Conservation (phyloP, 1,140 invertebrate species). For the Plectus sambesii region DNA sequence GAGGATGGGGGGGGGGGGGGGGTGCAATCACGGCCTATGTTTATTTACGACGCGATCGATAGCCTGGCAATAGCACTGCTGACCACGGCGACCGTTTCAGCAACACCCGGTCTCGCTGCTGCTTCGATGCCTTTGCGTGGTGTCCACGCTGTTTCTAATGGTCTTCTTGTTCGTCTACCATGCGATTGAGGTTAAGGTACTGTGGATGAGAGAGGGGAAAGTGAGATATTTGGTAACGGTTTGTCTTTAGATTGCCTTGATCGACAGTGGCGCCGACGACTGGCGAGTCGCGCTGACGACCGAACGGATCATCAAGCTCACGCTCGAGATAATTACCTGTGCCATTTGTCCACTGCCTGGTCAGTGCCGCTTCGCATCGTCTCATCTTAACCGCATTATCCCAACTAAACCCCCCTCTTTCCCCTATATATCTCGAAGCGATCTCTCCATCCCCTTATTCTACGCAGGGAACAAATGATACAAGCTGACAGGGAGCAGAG, state of each 20-base stretch:
- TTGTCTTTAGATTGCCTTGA: conserved; percentile 32
- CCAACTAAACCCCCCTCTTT: no score
- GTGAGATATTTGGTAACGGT: neutral
- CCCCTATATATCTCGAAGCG: no score
- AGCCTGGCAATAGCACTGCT: no score
- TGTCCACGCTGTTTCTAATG: conserved; percentile 36
- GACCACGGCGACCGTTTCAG: conserved; percentile 9
- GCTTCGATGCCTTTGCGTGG: conserved; percentile 30
- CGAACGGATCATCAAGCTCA: conserved; percentile 37
- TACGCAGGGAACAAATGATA: no score
- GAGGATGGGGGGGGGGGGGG: no score
- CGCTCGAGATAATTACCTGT: conserved; percentile 37
- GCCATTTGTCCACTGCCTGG: conserved; percentile 44
- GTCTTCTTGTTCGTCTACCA: conserved; percentile 39
- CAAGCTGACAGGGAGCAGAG: no score
- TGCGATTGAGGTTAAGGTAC: conserved; percentile 40
- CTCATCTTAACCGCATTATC: no score
- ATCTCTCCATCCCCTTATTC: no score
- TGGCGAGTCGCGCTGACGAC: conserved; percentile 42
- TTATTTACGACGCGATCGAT: no score
- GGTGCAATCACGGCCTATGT: no score
- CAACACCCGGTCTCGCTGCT: conserved; percentile 24
- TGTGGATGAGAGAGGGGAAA: neutral
- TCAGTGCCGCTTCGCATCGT: no score
- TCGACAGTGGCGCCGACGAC: conserved; percentile 43